phyloP scores from a whole-genome alignment of 2,797 vertebrate species.

The Helicolenus hilgendorfi region DNA sequence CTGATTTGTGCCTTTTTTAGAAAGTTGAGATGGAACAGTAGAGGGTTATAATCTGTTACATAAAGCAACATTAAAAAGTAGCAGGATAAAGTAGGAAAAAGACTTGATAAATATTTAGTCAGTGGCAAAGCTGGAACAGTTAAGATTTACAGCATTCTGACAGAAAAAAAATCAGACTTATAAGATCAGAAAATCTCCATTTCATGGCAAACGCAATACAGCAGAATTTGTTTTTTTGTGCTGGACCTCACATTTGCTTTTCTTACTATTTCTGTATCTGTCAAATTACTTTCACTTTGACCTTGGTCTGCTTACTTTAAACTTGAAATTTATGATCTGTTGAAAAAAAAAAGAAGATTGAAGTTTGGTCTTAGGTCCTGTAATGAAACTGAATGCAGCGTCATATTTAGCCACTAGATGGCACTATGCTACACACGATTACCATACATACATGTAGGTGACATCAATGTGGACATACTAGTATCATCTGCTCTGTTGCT shows the following conservation, averaged over 20 bases:
- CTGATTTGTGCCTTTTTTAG: constrained; percentile 80
- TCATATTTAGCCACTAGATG: constrained; percentile 76
- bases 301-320: constrained; percentile 11
- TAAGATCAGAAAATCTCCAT: constrained; percentile 20
- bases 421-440: constrained; percentile 45
- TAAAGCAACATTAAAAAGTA: background rate
- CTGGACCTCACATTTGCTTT: constrained; percentile 12
- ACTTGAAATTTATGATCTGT: constrained; percentile 5
- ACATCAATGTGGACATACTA: background rate
- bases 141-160: background rate
- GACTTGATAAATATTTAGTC: constrained; percentile 3
- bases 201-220: constrained; percentile 24
- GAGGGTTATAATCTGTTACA: constrained; percentile 11
- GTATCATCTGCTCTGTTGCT: constrained; percentile 21
- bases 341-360: constrained; percentile 1
- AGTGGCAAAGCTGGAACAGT: background rate
- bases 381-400: constrained; percentile 23
- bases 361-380: background rate
- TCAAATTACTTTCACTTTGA: constrained; percentile 22
- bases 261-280: constrained; percentile 16
- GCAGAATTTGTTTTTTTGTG: background rate
- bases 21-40: constrained; percentile 11
- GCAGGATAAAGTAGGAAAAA: background rate
- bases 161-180: background rate
- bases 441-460: background rate